Evolutionary conservation across 2,113 vertebrate species (phyloP).

Genomic region (Thamnophis sirtalis): DNA sequence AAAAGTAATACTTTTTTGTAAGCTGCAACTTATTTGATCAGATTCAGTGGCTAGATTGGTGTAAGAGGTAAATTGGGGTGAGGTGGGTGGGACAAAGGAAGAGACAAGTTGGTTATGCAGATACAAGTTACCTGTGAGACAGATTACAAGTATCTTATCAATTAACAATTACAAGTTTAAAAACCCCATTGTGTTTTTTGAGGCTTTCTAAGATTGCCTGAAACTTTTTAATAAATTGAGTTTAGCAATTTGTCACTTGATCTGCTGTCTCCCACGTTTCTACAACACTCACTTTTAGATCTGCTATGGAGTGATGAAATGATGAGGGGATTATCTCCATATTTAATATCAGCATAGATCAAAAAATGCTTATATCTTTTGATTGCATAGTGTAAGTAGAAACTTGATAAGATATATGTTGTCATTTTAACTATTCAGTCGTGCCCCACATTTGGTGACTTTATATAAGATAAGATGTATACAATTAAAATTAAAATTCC

Average conservation of each 20-base stretch:
- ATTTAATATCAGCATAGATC: neutral
- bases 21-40: neutral
- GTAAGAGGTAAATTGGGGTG: neutral
- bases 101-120: neutral
- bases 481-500: neutral
- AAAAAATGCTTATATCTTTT: neutral
- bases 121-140: neutral
- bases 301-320: neutral
- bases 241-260: neutral
- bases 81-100: neutral
- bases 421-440: neutral
- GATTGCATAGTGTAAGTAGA: neutral
- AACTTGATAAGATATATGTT: neutral
- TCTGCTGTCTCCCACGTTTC: neutral
- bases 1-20: neutral
- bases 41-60: neutral
- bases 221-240: neutral
- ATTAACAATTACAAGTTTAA: neutral
- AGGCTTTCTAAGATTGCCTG: neutral
- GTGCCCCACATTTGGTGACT: neutral
- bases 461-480: neutral
- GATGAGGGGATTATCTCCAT: neutral
- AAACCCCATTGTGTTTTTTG: neutral
- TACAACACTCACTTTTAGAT: neutral
- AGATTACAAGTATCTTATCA: neutral